Conservation (phyloP, 2,888 invertebrate species). For the Dendrolimus houi region DNA sequence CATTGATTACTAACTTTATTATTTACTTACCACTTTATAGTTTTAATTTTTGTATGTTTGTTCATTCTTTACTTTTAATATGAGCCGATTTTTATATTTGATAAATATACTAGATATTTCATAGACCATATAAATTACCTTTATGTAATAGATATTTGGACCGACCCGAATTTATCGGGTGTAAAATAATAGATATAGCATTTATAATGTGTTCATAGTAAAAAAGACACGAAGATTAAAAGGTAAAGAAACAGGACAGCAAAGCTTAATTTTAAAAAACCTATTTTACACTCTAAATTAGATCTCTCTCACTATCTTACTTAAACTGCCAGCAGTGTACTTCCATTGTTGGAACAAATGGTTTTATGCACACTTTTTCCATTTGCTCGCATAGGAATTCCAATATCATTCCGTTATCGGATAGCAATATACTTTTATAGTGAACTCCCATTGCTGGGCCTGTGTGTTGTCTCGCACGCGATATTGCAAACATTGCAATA, state of each 20-base stretch:
- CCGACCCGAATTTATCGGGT: too few species aligned
- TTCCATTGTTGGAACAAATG: slow-evolving; percentile 15
- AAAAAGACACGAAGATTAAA: too few species aligned
- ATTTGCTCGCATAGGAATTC: slow-evolving; percentile 51
- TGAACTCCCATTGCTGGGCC: slow-evolving; percentile 44
- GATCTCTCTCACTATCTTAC: not conserved
- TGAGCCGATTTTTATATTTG: too few species aligned
- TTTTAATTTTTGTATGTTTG: too few species aligned
- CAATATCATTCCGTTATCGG: slow-evolving; percentile 52
- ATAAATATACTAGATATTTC: too few species aligned
- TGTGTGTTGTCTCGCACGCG: slow-evolving; percentile 39
- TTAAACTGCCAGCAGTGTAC: not conserved
- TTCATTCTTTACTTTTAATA: too few species aligned
- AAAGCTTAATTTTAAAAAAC: too few species aligned
- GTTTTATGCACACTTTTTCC: slow-evolving; percentile 21
- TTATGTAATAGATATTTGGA: too few species aligned
- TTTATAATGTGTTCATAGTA: too few species aligned
- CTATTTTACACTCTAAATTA: not conserved
- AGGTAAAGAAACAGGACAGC: too few species aligned
- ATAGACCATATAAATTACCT: too few species aligned
- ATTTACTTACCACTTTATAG: not conserved
- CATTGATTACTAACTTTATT: not conserved
- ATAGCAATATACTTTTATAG: slow-evolving; percentile 52
- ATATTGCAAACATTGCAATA: slow-evolving; percentile 41
- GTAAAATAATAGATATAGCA: too few species aligned